A percentile compares a stretch with the other conserved stretches of the same genome.
These are phyloP conservation scores for Sinosuthora webbiana DNA, from an alignment of 2,113 vertebrate species.

Conservation along the genomic window DNA sequence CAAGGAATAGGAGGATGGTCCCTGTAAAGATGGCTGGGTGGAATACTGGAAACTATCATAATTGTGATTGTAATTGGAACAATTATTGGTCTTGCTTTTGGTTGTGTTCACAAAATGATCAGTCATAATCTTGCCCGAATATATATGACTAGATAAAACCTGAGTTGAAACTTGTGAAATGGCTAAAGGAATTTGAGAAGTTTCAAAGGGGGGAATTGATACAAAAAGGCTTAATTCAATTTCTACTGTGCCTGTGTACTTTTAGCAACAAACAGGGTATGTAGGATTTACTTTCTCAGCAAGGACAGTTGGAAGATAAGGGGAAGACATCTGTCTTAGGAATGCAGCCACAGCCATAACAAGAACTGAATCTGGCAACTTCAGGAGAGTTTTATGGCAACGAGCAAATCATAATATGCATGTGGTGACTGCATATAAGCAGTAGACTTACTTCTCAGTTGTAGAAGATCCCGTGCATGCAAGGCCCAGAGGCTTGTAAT, in stretches of 20 bases:
- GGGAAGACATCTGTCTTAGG: neutral
- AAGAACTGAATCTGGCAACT: neutral
- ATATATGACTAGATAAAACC: neutral
- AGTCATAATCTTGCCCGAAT: neutral
- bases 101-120: neutral
- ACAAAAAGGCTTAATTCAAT: neutral
- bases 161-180: neutral
- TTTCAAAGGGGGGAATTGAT: neutral
- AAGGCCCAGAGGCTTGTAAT: neutral
- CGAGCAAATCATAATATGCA: neutral
- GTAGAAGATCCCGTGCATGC: neutral
- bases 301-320: neutral
- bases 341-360: neutral
- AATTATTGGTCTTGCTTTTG: neutral
- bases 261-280: neutral
- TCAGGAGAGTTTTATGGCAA: neutral
- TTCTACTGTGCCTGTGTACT: neutral
- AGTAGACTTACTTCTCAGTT: neutral
- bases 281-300: neutral
- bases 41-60: neutral
- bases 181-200: neutral
- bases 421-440: neutral
- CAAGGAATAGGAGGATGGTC: neutral
- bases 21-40: neutral
- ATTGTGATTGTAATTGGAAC: neutral